A percentile compares a stretch with the other conserved stretches of the same genome.
phyloP scores from a whole-genome alignment of 1,140 invertebrate genomes.

The Atta texana region DNA sequence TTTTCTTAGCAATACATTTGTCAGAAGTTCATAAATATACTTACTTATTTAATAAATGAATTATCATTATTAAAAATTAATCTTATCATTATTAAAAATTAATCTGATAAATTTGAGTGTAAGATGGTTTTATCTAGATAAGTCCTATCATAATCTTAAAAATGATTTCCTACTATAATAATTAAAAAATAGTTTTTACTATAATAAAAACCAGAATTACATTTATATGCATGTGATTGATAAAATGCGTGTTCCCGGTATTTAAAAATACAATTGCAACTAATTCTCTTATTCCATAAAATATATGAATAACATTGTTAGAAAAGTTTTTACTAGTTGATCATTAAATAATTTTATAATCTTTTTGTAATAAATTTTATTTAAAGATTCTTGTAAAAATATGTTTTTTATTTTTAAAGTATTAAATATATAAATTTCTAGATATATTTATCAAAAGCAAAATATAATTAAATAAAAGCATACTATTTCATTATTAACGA shows the following conservation, averaged over 20 bases:
- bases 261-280: background rate
- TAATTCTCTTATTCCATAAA: no score
- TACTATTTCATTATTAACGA: background rate
- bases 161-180: no score
- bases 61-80: slow-evolving; percentile 58
- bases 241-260: slow-evolving; percentile 1
- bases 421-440: background rate
- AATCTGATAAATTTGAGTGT: slow-evolving; percentile 66
- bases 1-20: background rate
- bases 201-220: slow-evolving; percentile 27
- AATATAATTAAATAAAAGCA: background rate
- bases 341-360: background rate
- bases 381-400: background rate
- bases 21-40: background rate
- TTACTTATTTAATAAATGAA: slow-evolving; percentile 43
- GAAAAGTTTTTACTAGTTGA: no score
- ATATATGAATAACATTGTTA: no score
- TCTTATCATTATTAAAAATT: slow-evolving; percentile 62
- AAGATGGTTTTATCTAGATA: slow-evolving; percentile 62
- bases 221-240: slow-evolving; percentile 12
- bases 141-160: slow-evolving; percentile 63
- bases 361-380: slow-evolving; percentile 15
- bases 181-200: slow-evolving; percentile 32
- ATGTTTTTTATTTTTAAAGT: slow-evolving; percentile 3
- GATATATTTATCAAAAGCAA: background rate